Percentiles rank a stretch among this genome's conserved stretches.
These are phyloP conservation scores for Apaloderma vittatum DNA, from an alignment of 2,113 vertebrate genomes.

Conservation along the genomic window DNA sequence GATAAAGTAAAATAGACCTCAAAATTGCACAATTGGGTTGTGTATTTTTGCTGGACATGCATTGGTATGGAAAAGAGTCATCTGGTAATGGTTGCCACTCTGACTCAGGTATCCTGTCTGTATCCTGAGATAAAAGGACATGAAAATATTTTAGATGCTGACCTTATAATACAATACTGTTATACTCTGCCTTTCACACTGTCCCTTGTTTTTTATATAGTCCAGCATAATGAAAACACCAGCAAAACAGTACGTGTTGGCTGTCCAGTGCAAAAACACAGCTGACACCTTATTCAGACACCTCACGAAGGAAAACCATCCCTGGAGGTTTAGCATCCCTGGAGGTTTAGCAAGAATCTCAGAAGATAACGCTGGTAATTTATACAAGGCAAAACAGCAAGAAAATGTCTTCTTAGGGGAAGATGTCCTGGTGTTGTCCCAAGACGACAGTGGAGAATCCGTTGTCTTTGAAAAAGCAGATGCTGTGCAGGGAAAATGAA, in stretches of 20 bases:
- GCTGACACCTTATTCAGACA: constrained; percentile 1
- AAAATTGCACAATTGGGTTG: background rate
- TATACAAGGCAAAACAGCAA: constrained; percentile 56
- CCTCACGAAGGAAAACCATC: constrained; percentile 33
- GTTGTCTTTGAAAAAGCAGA: constrained; percentile 42
- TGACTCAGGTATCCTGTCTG: background rate
- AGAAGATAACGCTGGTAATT: constrained; percentile 67
- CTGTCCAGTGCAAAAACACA: background rate
- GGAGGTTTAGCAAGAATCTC: constrained; percentile 40
- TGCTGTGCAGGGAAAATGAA: constrained; percentile 12
- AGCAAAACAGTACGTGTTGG: background rate
- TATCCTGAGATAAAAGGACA: background rate
- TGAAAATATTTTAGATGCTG: background rate
- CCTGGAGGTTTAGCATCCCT: constrained; percentile 26
- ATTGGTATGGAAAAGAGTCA: background rate
- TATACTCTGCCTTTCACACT: background rate
- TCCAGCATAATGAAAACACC: background rate
- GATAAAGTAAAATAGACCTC: background rate
- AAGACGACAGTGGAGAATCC: constrained; percentile 10
- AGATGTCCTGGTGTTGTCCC: constrained; percentile 52
- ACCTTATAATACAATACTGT: background rate
- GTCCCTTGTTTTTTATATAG: background rate
- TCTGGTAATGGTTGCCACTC: background rate
- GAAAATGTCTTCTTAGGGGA: constrained; percentile 63
- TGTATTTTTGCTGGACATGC: background rate